Percentiles rank a stretch among this genome's conserved stretches.
Evolutionary conservation across 2,888 invertebrate species (phyloP).

Genomic region (Eumerus sabulonum): DNA sequence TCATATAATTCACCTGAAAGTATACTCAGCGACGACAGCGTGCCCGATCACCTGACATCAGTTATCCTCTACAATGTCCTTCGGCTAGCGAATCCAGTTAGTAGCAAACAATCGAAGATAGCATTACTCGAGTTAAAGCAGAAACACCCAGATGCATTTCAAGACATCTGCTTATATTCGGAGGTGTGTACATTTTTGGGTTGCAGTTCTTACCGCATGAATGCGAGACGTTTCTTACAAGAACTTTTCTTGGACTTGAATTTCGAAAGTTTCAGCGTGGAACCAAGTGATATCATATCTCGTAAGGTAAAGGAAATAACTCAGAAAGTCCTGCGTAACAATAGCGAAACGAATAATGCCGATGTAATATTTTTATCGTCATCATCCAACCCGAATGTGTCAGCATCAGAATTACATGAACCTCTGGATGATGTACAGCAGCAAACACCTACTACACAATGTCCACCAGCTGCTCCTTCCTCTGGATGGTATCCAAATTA

Average conservation of each 20-base stretch:
- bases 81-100: conserved; percentile 88
- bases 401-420: background rate
- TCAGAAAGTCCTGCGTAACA: conserved; percentile 29
- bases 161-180: conserved; percentile 94
- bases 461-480: conserved; percentile 32
- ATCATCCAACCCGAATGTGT: conserved; percentile 15
- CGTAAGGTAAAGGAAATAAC: conserved; percentile 73
- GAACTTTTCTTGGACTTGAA: conserved; percentile 93
- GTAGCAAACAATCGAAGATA: conserved; percentile 89
- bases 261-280: conserved; percentile 83
- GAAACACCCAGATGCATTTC: conserved; percentile 85
- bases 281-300: conserved; percentile 80
- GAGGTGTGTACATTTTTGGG: conserved; percentile 91
- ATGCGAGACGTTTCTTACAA: conserved; percentile 92
- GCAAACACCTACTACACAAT: conserved; percentile 38
- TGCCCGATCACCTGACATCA: conserved; percentile 76
- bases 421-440: conserved; percentile 23
- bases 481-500: conserved; percentile 64
- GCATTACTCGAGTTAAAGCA: conserved; percentile 88
- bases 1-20: conserved; percentile 79
- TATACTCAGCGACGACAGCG: conserved; percentile 77
- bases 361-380: conserved; percentile 28
- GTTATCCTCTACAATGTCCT: conserved; percentile 85
- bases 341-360: conserved; percentile 18
- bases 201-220: conserved; percentile 89